These are phyloP conservation scores for Cydia splendana DNA, from an alignment of 1,140 invertebrate species.

Conservation along the genomic window DNA sequence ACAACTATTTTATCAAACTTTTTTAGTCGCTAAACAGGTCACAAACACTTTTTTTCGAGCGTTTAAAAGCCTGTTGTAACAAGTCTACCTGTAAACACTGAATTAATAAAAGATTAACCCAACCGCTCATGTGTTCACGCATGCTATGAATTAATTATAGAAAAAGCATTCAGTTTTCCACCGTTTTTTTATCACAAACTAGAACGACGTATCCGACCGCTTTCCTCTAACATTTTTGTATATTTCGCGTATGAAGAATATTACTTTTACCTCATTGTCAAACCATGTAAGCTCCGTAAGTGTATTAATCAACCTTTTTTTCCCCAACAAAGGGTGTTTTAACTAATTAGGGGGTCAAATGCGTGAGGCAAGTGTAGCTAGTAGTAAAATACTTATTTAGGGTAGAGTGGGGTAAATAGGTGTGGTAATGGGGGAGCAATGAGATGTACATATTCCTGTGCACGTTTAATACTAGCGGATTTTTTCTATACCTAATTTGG, in stretches of 20 bases:
- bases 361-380: neutral
- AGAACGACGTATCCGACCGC: neutral
- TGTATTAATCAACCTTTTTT: conserved; percentile 35
- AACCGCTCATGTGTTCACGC: conserved; percentile 7
- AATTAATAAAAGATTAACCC: conserved; percentile 8
- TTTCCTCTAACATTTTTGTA: neutral
- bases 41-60: no score
- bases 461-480: no score
- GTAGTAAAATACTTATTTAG: neutral
- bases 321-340: conserved; percentile 35
- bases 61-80: neutral
- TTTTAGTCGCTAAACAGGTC: no score
- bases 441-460: no score
- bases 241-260: neutral
- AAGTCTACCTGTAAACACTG: neutral
- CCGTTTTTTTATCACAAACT: neutral
- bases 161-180: conserved; percentile 9
- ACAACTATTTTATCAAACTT: no score
- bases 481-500: no score
- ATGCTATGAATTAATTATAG: conserved; percentile 22
- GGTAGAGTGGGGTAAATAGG: no score
- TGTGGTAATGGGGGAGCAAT: no score
- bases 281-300: conserved; percentile 7
- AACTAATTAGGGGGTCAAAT: conserved; percentile 11
- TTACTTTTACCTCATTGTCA: conserved; percentile 24